A percentile compares a stretch with the other conserved stretches of the same genome.
Conservation (phyloP, 2,888 invertebrate species). For the Antitype chi region DNA sequence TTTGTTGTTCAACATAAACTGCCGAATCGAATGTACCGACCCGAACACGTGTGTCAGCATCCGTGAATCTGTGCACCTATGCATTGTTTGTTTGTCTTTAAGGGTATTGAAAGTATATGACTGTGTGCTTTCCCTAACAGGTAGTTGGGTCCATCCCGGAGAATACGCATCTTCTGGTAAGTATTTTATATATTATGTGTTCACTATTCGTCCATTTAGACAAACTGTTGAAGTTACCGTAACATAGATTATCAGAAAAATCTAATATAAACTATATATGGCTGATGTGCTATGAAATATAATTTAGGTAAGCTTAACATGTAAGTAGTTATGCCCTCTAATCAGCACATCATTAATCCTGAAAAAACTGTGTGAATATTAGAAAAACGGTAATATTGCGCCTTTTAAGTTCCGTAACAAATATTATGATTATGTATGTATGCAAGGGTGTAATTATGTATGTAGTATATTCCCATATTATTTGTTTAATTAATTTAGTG, state of each 20-base stretch:
- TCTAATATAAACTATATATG: not conserved
- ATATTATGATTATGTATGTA: too few species aligned
- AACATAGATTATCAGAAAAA: not conserved
- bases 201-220: conserved; percentile 25
- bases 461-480: too few species aligned
- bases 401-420: not conserved
- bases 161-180: conserved; percentile 99
- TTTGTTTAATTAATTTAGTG: too few species aligned
- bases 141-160: conserved; percentile 99
- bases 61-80: not conserved
- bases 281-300: not conserved
- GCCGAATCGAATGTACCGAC: not conserved
- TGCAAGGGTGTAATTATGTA: too few species aligned
- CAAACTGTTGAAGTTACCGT: conserved; percentile 29
- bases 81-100: not conserved
- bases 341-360: not conserved
- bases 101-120: not conserved
- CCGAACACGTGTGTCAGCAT: too few species aligned
- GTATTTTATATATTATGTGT: conserved; percentile 60
- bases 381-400: not conserved
- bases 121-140: conserved; percentile 84
- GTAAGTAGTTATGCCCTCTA: not conserved
- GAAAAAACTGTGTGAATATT: not conserved
- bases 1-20: not conserved
- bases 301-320: not conserved